Evolutionary conservation across 2,113 vertebrate species (phyloP), one percentile per base, ranked within the genome.

Genomic region (Lycaon pictus): DNA sequence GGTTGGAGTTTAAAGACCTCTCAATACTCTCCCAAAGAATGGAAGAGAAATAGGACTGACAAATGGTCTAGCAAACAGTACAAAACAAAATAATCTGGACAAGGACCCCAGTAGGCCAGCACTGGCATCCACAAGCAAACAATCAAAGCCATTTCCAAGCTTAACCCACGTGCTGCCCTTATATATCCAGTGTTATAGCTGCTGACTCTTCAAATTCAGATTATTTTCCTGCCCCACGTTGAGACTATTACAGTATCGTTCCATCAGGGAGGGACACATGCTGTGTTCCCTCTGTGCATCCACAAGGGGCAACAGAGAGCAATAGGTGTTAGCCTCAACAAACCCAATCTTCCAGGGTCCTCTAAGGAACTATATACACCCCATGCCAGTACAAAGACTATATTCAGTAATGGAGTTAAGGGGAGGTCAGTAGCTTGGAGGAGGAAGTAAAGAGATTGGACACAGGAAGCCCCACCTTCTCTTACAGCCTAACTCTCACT

Each of bases 251-350:
- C 13, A 65, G 29, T 22, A 83, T 37, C 71, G 17, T 43, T 43
- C 43, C 43, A 16, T 74, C 9, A 74, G 32, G 22, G 43, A 43
- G 43, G 86, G 51, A 72, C 65, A 11, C 20, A 35, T 76, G n/a
- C 37, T 88, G 71, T 58, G 91, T 22, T 67, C 60, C n/a, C 8
- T 79, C 29, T 37, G 22, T 63, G 55, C 16, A 56, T 58, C n/a
- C 74, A 87, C 76, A 88, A 92, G 77, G 55, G 90, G 35, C 90
- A 97, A 72, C n/a, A 80, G 51, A 88, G 48, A 67, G 76, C 22
- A 55, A 4, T 55, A 91, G 95, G 19, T n/a, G 20, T 83, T 86
- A 77, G 37, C 56, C 79, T 93, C 83, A 69, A 65, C 25, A 90
- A 90, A 88, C 53, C 51, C 58, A n/a, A 29, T 12, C 71, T 63